Conservation (phyloP, 2,797 vertebrate genomes). For the Chiloscyllium punctatum region DNA sequence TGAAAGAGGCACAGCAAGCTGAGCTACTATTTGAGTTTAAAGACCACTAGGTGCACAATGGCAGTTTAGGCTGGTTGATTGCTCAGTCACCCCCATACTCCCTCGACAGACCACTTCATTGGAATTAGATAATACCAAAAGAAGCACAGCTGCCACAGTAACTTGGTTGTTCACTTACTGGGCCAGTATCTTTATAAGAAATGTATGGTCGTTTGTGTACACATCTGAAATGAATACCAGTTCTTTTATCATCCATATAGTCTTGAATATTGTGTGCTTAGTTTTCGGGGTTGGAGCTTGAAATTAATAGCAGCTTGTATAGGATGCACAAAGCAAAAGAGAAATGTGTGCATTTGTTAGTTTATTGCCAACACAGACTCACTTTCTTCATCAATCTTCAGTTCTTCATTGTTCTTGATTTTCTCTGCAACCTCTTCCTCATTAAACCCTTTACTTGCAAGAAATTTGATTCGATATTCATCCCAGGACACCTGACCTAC, state of each 20-base stretch:
- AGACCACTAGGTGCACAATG: background rate
- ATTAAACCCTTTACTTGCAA: slow-evolving; percentile 86
- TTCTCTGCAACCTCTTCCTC: slow-evolving; percentile 79
- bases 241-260: background rate
- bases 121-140: background rate
- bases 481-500: slow-evolving; percentile 87
- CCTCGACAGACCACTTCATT: background rate
- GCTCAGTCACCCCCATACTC: background rate
- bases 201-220: background rate
- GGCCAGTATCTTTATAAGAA: background rate
- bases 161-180: background rate
- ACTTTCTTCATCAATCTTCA: slow-evolving; percentile 96
- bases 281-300: background rate
- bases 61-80: background rate
- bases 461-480: slow-evolving; percentile 84
- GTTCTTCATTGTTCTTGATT: slow-evolving; percentile 78
- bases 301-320: background rate
- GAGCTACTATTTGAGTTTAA: no score
- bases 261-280: background rate
- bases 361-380: slow-evolving; percentile 47
- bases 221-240: background rate
- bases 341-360: background rate
- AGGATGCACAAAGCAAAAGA: background rate
- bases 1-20: no score
- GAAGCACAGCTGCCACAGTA: background rate